A percentile compares a stretch with the other conserved stretches of the same genome.
phyloP scores from a whole-genome alignment of 2,113 vertebrate species.

The Ammodytes dubius region DNA sequence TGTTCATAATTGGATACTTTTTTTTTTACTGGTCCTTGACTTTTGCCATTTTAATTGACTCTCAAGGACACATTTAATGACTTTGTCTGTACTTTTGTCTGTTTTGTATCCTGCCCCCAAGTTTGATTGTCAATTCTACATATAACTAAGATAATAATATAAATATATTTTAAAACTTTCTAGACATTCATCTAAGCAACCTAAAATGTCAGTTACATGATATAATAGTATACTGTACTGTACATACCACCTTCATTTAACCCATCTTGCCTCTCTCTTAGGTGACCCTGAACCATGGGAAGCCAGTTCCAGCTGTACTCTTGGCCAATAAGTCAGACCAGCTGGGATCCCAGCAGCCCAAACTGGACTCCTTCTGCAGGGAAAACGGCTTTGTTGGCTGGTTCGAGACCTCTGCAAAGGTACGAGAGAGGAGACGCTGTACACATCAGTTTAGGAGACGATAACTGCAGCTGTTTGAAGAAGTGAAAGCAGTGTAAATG shows the following conservation, averaged over 20 bases:
- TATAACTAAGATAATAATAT: neutral
- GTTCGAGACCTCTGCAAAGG: conserved; percentile 89
- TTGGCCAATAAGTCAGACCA: conserved; percentile 89
- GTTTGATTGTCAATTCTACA: neutral
- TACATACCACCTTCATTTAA: neutral
- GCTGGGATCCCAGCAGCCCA: conserved; percentile 73
- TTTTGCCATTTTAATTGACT: no score
- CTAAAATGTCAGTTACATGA: neutral
- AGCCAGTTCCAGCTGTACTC: conserved; percentile 84
- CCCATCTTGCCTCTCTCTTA: conserved; percentile 4
- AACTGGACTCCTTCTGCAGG: conserved; percentile 83
- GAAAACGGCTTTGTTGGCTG: conserved; percentile 86
- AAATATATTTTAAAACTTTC: neutral
- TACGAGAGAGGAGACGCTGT: conserved; percentile 31
- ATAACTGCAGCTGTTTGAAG: neutral
- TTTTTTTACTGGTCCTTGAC: no score
- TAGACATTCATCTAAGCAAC: neutral
- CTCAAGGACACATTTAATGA: no score
- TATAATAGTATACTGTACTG: neutral
- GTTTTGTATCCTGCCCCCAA: neutral
- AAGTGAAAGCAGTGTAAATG: neutral
- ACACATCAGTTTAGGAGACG: neutral
- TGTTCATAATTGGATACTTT: no score
- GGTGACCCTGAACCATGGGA: conserved; percentile 82
- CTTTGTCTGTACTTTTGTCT: neutral